Evolutionary conservation across 2,113 vertebrate species (phyloP).

Genomic region (Pogona vitticeps): DNA sequence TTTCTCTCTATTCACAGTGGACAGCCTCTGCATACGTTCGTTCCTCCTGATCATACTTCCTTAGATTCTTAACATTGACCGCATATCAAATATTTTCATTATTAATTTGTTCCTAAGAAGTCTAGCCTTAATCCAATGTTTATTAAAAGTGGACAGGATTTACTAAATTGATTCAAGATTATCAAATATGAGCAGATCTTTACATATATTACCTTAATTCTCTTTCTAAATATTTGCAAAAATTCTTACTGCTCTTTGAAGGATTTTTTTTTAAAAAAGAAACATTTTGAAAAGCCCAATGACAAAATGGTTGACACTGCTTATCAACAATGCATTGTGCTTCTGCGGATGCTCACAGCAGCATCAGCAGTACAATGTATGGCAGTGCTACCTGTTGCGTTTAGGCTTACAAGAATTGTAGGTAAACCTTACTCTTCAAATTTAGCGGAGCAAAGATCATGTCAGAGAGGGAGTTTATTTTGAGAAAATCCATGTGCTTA

Average conservation of each 20-base stretch:
- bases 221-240: slow-evolving; percentile 82
- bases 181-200: slow-evolving; percentile 83
- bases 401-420: too few relatives aligned
- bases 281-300: not conserved
- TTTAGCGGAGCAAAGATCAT: not conserved
- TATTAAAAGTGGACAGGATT: slow-evolving; percentile 80
- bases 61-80: slow-evolving; percentile 39
- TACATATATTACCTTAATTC: slow-evolving; percentile 80
- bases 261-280: slow-evolving; percentile 62
- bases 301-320: slow-evolving; percentile 50
- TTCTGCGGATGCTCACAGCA: slow-evolving; percentile 9
- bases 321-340: slow-evolving; percentile 4
- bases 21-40: not conserved
- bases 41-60: slow-evolving; percentile 37
- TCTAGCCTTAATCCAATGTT: slow-evolving; percentile 79
- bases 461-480: not conserved
- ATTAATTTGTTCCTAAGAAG: slow-evolving; percentile 76
- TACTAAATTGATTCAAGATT: slow-evolving; percentile 80
- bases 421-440: not conserved
- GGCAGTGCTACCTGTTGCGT: not conserved
- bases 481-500: not conserved
- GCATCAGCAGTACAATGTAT: slow-evolving; percentile 9
- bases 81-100: slow-evolving; percentile 74
- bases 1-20: not conserved
- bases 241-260: slow-evolving; percentile 77